Percentiles rank a stretch among this genome's conserved stretches.
Evolutionary conservation across 2,113 vertebrate genomes (phyloP).

Genomic region (Tapirus terrestris): DNA sequence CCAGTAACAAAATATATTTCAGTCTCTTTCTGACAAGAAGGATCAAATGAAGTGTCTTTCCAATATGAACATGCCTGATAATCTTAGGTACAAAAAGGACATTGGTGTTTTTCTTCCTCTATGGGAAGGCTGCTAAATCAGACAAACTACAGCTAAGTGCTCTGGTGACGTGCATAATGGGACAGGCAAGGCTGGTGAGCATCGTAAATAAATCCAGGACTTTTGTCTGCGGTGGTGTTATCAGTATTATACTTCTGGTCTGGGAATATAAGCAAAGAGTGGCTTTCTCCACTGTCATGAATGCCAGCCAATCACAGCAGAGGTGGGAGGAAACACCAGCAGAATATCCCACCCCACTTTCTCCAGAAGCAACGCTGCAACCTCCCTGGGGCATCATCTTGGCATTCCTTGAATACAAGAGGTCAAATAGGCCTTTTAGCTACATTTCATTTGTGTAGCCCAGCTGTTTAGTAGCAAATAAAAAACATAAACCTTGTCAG

Average conservation of each 20-base stretch:
- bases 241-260: background rate
- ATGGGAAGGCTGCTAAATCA: background rate
- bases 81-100: background rate
- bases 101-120: background rate
- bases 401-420: background rate
- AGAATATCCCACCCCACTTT: background rate
- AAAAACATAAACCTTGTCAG: slow-evolving; percentile 1
- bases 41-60: slow-evolving; percentile 33
- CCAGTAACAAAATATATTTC: background rate
- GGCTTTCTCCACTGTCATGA: background rate
- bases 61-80: background rate
- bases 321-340: background rate
- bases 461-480: slow-evolving; percentile 48
- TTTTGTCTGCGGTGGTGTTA: background rate
- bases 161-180: background rate
- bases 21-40: slow-evolving; percentile 32
- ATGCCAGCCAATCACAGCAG: background rate
- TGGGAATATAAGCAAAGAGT: background rate
- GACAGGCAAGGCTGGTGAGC: background rate
- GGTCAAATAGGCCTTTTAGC: background rate
- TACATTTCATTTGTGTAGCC: slow-evolving; percentile 25
- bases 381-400: background rate
- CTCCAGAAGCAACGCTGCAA: background rate
- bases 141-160: background rate
- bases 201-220: background rate